Percentiles rank a stretch among this genome's conserved stretches.
Evolutionary conservation across 2,113 vertebrate genomes (phyloP).

Genomic region (cattle (Bos taurus)): ARS-UCD2.0 NC_037337.1:50920001-50920500

Average conservation of each 20-base stretch:
- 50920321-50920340: neutral
- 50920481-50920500: neutral
- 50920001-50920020: neutral
- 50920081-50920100: neutral
- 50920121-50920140: neutral
- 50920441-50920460: neutral
- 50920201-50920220: neutral
- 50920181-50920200: neutral
- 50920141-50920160: neutral
- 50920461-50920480: neutral
- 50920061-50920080: neutral
- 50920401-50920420: neutral
- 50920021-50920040: neutral
- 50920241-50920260: neutral
- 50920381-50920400: neutral
- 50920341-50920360: too few relatives aligned
- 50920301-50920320: neutral
- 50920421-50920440: neutral
- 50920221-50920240: neutral
- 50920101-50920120: neutral
- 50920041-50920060: neutral
- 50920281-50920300: neutral
- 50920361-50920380: accelerated
- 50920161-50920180: neutral
- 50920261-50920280: neutral